Evolutionary conservation across 2,797 vertebrate genomes (phyloP).

Genomic region (Halcyon chelicuti): DNA sequence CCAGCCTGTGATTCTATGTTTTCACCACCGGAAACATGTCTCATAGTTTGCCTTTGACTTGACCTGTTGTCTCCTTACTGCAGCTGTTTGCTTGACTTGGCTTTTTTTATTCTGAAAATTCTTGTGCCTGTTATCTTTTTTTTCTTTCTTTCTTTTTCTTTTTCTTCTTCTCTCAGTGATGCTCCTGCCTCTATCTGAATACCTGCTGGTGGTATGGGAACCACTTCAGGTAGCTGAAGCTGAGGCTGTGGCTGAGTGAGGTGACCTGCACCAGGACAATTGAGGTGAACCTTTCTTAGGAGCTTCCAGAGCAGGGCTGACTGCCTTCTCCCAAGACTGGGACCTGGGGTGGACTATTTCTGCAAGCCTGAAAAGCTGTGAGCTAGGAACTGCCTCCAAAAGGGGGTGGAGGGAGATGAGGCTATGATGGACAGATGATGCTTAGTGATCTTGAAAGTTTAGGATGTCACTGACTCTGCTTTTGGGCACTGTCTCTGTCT

Average conservation of each 20-base stretch:
- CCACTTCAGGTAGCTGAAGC: neutral
- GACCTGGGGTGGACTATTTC: neutral
- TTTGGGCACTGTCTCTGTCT: neutral
- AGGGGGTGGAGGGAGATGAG: neutral
- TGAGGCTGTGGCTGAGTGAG: neutral
- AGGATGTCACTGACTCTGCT: accelerated
- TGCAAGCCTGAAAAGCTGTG: neutral
- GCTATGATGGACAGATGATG: too few relatives aligned
- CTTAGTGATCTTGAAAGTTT: neutral
- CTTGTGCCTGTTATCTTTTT: neutral
- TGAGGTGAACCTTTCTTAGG: neutral
- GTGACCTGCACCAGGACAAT: accelerated
- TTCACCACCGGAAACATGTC: neutral
- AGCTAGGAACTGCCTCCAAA: neutral
- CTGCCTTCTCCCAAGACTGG: neutral
- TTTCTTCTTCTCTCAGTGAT: neutral
- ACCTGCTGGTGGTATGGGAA: accelerated
- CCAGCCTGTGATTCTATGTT: neutral
- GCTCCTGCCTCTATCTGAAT: neutral
- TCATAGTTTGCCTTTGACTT: neutral
- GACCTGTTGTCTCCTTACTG: neutral
- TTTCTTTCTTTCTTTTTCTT: too few relatives aligned
- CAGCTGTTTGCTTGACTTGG: neutral
- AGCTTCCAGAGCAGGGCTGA: neutral
- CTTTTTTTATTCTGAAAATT: neutral